Evolutionary conservation across 1,140 invertebrate species (phyloP), one percentile per base, ranked within the genome.

Genomic region (Drosophila kepulauana): DNA sequence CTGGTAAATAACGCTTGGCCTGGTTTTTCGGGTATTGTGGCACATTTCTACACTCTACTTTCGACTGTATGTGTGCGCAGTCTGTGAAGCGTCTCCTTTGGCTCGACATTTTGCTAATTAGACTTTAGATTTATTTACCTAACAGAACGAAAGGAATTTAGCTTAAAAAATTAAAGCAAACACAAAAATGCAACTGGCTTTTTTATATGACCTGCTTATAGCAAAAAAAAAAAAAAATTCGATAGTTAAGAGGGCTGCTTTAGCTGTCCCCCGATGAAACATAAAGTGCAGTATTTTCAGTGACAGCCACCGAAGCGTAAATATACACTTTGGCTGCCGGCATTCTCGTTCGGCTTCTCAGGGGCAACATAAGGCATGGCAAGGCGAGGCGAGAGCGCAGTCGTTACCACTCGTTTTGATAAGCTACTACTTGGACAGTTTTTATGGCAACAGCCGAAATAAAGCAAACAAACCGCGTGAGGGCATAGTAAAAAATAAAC

Each of bases 221-320:
- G n/a, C 45, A 58, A 41, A 3, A 3, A 3, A 28, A 25, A 7
- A 58, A 58, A 38, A 45, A 58, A 43, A 58, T 43, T 58, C 38
- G 38, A 58, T 58, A 25, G 41, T 58, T 58, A 45, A 43, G 11
- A 45, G 67, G 71, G 35, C 35, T 62, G 52, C 58, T 54, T 28
- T 15, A 33, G 46, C 41, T 64, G 35, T 63, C 82, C 82, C 73
- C 69, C 59, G 66, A 69, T 88, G 84, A 84, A 84, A 77, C 82
- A 87, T 87, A 84, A 88, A 88, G 82, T 87, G 82, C 82, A 87
- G 80, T 87, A 88, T 74, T 70, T 25, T 73, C 49, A 33, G 80
- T 66, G 64, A 62, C 80, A 62, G 69, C 38, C 51, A 33, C 28
- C 73, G 54, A 67, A 88, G 69, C 80, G 81, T 75, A 73, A 77